Evolutionary conservation across 2,888 invertebrate genomes (phyloP), one percentile per base, ranked within the genome.

Genomic region (Nomada hirtipes): DNA sequence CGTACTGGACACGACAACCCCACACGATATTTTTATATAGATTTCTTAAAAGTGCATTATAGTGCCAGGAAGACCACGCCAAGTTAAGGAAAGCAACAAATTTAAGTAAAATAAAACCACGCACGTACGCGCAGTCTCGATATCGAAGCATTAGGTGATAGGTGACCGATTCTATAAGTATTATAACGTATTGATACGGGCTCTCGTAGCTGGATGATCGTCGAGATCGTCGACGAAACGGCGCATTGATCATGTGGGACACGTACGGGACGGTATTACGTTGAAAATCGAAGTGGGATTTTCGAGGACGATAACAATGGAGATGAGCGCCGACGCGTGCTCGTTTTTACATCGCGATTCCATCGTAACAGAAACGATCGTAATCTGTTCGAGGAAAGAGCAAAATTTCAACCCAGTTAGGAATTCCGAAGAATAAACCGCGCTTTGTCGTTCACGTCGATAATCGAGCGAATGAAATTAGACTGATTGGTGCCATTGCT

Each of bases 11-110:
- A 91, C 90, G 91, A 90, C 90, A 89, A 91, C 88, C 89, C 90
- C 89, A 91, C 89, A 91, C 89, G 85, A 92, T 93, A 93, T 93
- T 93, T 93, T 93, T 93, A 92, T 93, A 93, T 91, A 92, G 91
- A 92, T 91, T 91, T 92, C 92, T 91, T 90, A 91, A 92, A 93
- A 93, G 92, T 93, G 92, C 91, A 93, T 92, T 92, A 90, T 90
- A 92, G 91, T 91, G 91, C 91, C 92, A 91, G 92, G 86, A 89
- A 90, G 89, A 92, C 89, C 87, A 91, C 83, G 89, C 89, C 90
- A 89, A 89, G 88, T 89, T 83, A 71, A 77, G 73, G 52, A 79
- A 72, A 61, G 59, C 47, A 65, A 36, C 0, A 36, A 36, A 36
- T 7, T 36, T 36, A 61, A 67, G 67, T 71, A 71, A 57, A 79